phyloP scores from a whole-genome alignment of 2,113 vertebrate species.

The Silurus meridionalis region DNA sequence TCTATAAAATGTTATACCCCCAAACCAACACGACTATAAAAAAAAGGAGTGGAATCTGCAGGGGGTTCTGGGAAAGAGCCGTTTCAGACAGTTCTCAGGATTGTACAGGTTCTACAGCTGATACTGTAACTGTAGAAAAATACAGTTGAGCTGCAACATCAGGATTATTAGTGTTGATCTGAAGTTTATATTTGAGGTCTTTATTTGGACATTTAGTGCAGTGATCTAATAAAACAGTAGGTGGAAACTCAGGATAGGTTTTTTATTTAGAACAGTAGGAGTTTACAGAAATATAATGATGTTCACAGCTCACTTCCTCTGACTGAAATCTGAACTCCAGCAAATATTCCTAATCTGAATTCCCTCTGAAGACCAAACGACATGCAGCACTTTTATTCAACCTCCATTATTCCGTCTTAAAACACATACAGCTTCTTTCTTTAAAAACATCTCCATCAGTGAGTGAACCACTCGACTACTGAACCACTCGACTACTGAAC shows the following conservation, averaged over 20 bases:
- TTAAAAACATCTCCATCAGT: slow-evolving; percentile 44
- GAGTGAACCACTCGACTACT: slow-evolving; percentile 53
- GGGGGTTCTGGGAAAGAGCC: too few species aligned
- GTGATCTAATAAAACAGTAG: neutral
- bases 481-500: slow-evolving; percentile 56
- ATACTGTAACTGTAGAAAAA: too few species aligned
- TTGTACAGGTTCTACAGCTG: too few species aligned
- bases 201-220: too few species aligned
- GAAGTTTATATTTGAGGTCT: too few species aligned
- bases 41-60: too few species aligned
- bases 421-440: slow-evolving; percentile 57
- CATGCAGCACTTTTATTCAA: slow-evolving; percentile 49
- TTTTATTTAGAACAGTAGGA: neutral
- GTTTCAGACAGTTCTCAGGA: too few species aligned
- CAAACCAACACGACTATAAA: too few species aligned
- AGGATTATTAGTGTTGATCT: too few species aligned
- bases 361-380: slow-evolving; percentile 35
- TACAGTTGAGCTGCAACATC: too few species aligned
- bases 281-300: neutral
- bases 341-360: neutral
- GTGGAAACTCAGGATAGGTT: neutral
- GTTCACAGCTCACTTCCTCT: neutral
- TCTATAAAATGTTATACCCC: too few species aligned
- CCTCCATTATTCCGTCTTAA: slow-evolving; percentile 63
- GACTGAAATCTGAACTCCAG: neutral